A percentile compares a stretch with the other conserved stretches of the same genome.
phyloP scores from a whole-genome alignment of 2,888 invertebrate genomes.

The Trachelus stipa region DNA sequence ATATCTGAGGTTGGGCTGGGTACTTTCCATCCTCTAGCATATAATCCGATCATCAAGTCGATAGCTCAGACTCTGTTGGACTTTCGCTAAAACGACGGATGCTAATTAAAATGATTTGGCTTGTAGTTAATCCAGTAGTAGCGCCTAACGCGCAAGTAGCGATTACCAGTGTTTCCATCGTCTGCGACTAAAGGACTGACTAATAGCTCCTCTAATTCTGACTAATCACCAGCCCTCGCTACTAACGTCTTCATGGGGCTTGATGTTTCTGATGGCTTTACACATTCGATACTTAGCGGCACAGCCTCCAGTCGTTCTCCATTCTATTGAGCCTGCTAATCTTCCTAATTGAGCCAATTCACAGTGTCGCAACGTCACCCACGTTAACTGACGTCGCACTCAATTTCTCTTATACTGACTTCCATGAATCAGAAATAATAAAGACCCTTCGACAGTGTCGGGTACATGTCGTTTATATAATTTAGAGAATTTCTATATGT shows the following conservation, averaged over 20 bases:
- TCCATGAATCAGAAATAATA: not conserved
- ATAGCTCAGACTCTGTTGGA: conserved; percentile 25
- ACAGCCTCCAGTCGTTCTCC: conserved; percentile 34
- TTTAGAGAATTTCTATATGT: not conserved
- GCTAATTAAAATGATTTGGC: conserved; percentile 52
- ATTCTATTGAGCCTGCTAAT: conserved; percentile 36
- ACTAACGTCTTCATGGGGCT: conserved; percentile 15
- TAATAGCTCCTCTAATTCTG: conserved; percentile 53
- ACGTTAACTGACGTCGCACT: not conserved
- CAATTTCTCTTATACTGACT: not conserved
- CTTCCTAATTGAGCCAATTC: conserved; percentile 41
- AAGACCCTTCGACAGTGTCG: not conserved
- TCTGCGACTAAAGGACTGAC: conserved; percentile 34
- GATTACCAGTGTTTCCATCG: conserved; percentile 23
- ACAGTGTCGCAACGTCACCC: not conserved
- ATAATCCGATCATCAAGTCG: conserved; percentile 51
- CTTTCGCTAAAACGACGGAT: conserved; percentile 11
- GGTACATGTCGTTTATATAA: not conserved
- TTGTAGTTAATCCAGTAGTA: conserved; percentile 36
- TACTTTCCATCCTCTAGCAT: conserved; percentile 23
- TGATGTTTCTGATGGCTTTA: conserved; percentile 42
- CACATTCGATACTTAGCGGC: conserved; percentile 39
- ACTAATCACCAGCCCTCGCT: conserved; percentile 39
- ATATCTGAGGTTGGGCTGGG: not conserved
- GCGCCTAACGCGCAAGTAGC: conserved; percentile 25